Conservation (phyloP, 2,113 vertebrate species). For the Pygoscelis antarcticus region DNA sequence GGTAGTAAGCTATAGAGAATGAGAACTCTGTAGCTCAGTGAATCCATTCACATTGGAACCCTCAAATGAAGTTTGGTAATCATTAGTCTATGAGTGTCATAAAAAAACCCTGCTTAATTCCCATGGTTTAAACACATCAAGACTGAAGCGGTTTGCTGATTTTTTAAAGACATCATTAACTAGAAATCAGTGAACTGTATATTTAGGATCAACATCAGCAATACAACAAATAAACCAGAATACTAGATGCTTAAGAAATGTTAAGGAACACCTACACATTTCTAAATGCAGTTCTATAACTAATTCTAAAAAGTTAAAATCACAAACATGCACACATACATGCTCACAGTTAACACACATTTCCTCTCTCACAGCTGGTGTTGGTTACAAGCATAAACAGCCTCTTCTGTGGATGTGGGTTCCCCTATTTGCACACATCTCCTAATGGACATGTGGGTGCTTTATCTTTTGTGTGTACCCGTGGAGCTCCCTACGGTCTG, state of each 20-base stretch:
- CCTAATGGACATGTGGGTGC: background rate
- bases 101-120: background rate
- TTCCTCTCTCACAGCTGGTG: background rate
- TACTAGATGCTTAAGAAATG: background rate
- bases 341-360: fast-evolving
- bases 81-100: background rate
- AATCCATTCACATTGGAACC: background rate
- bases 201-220: background rate
- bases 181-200: background rate
- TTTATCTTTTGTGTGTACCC: background rate
- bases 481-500: background rate
- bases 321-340: background rate
- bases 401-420: background rate
- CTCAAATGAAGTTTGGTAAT: background rate
- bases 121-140: background rate
- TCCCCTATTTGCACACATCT: background rate
- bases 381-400: background rate
- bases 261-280: background rate
- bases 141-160: background rate
- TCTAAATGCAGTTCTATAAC: background rate
- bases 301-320: background rate
- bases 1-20: background rate
- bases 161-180: background rate
- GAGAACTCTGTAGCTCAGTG: background rate
- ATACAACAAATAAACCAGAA: background rate